phyloP scores from a whole-genome alignment of 2,888 invertebrate species.

The Calephelis perditalis region DNA sequence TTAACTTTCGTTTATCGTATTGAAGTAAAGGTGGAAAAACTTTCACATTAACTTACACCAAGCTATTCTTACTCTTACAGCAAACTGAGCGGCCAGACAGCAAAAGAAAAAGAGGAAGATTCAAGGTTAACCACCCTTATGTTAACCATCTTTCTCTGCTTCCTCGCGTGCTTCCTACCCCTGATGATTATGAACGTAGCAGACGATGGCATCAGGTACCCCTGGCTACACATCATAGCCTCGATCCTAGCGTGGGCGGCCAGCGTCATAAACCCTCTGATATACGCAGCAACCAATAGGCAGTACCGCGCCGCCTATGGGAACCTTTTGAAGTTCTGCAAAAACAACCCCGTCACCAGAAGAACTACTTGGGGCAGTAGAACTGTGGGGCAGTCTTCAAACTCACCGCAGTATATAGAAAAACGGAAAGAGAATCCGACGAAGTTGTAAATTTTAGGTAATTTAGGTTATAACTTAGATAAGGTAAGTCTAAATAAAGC shows the following conservation, averaged over 20 bases:
- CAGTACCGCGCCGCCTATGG: slow-evolving; percentile 84
- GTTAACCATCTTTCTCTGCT: slow-evolving; percentile 92
- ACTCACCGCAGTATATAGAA: slow-evolving; percentile 63
- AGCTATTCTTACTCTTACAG: slow-evolving; percentile 38
- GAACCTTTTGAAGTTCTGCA: slow-evolving; percentile 69
- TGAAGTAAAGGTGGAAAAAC: too few species aligned
- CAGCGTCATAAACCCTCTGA: slow-evolving; percentile 92
- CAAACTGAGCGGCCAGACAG: slow-evolving; percentile 69
- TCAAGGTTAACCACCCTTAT: slow-evolving; percentile 90
- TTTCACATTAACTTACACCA: too few species aligned
- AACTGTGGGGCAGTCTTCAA: slow-evolving; percentile 67
- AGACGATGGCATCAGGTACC: slow-evolving; percentile 85
- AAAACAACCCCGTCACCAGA: slow-evolving; percentile 52
- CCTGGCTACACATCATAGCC: slow-evolving; percentile 88
- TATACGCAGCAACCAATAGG: slow-evolving; percentile 93
- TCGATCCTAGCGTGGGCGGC: slow-evolving; percentile 94
- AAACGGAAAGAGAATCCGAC: slow-evolving; percentile 60
- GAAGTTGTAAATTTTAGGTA: slow-evolving; percentile 46
- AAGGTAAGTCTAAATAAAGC: too few species aligned
- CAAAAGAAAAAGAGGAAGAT: slow-evolving; percentile 82
- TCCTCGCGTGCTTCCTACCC: slow-evolving; percentile 91
- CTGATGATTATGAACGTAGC: slow-evolving; percentile 93
- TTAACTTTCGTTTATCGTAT: too few species aligned
- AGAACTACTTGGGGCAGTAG: slow-evolving; percentile 68
- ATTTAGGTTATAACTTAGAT: background rate